These are phyloP conservation scores for Periophthalmus modestus DNA, from an alignment of 2,113 vertebrate species.

Conservation along the genomic window DNA sequence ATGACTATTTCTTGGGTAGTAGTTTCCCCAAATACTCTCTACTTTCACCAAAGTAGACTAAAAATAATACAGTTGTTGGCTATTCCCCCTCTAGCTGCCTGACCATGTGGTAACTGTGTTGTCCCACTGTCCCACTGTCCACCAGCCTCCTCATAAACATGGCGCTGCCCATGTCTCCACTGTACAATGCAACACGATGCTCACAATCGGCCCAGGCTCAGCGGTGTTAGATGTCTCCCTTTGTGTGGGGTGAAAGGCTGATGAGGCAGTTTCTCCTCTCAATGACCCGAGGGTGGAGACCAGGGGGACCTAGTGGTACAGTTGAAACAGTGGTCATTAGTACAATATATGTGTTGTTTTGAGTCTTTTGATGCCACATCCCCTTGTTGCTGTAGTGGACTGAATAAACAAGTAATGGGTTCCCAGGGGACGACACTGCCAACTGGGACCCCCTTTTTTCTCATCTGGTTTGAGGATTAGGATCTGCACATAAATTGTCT, in stretches of 20 bases:
- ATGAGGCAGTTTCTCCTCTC: slow-evolving; percentile 54
- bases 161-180: slow-evolving; percentile 37
- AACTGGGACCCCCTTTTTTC: not conserved
- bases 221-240: slow-evolving; percentile 67
- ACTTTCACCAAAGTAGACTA: too few species aligned
- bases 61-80: too few species aligned
- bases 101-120: slow-evolving; percentile 39
- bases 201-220: slow-evolving; percentile 45
- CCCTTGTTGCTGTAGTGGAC: not conserved
- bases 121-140: slow-evolving; percentile 4
- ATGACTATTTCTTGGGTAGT: too few species aligned
- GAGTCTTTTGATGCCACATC: not conserved
- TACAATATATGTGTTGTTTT: slow-evolving; percentile 2
- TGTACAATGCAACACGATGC: slow-evolving; percentile 52
- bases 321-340: slow-evolving; percentile 10
- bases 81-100: not conserved
- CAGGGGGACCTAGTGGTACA: slow-evolving; percentile 34
- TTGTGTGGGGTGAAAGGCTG: slow-evolving; percentile 64
- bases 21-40: too few species aligned
- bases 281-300: slow-evolving; percentile 48
- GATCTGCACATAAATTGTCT: not conserved
- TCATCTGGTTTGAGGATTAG: not conserved
- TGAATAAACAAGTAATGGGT: slow-evolving; percentile 4
- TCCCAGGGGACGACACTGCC: not conserved
- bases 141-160: slow-evolving; percentile 22